Evolutionary conservation across 1,140 invertebrate species (phyloP), one percentile per base, ranked within the genome.

Genomic region (Cydia splendana): DNA sequence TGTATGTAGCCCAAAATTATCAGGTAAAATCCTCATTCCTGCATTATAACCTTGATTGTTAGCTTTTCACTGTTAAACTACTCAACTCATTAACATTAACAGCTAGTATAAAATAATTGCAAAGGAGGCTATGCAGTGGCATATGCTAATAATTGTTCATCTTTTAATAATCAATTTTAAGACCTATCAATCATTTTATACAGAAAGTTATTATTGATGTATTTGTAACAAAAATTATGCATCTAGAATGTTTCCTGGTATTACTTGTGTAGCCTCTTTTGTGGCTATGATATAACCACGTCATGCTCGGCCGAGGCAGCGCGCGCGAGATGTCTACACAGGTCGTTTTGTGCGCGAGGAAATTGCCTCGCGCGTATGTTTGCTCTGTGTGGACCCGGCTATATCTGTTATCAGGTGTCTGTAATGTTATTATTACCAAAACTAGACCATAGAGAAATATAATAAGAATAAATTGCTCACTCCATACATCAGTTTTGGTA

Each of bases 1-100:
- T 97, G 76, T 98, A 97, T 85, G 84, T 97, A 76, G 95, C 95
- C 77, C 97, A 97, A 94, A 97, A 97, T 91, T 97, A 97, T 94
- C 94, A 97, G 94, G 97, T 97, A 94, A 90, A 87, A 82, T 79
- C 74, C 76, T 75, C 74, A 73, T 24, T 28, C 48, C 57, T 74
- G 15, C 3, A 71, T 62, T 18, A 62, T 62, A 62, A 12, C 57
- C n/a, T 62, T 62, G n/a, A 15, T 48, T 48, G 45, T 48, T 48
- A 48, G 13, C 38, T 42, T 42, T 48, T 15, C 4, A 48, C 12
- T 3, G 13, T 3, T 12, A 12, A 48, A 48, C 13, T 42, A 9
- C 13, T 15, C 2, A 48, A 48, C 45, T n/a, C n/a, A n/a, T n/a
- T n/a, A n/a, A n/a, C n/a, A n/a, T n/a, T n/a, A n/a, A n/a, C 45